Percentiles rank a stretch among this genome's conserved stretches.
These are phyloP conservation scores for Muntiacus reevesi DNA, from an alignment of 2,113 vertebrate species.

Conservation along the genomic window DNA sequence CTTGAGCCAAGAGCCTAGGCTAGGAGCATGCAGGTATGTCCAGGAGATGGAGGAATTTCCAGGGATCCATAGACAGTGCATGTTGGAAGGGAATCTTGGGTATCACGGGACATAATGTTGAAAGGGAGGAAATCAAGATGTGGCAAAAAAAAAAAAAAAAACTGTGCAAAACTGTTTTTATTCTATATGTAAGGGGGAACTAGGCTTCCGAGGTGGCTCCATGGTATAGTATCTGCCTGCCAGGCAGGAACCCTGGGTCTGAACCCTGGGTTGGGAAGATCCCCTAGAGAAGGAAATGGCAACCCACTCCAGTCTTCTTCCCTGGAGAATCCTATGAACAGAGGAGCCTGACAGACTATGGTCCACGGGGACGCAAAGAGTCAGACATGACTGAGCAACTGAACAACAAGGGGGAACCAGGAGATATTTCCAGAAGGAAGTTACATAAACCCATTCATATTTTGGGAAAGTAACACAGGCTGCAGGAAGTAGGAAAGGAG, in stretches of 20 bases:
- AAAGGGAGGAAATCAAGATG: background rate
- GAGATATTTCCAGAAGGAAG: background rate
- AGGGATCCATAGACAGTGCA: background rate
- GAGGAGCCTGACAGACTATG: background rate
- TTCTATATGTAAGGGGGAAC: background rate
- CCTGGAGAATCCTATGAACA: background rate
- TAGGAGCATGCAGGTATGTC: background rate
- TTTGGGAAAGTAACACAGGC: background rate
- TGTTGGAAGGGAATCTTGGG: background rate
- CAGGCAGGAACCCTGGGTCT: background rate
- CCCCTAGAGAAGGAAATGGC: background rate
- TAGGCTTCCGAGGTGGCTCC: background rate
- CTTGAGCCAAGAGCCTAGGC: background rate
- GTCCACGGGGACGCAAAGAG: background rate
- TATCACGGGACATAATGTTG: background rate
- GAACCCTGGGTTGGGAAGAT: background rate
- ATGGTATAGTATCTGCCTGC: background rate
- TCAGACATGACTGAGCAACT: background rate
- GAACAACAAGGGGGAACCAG: background rate
- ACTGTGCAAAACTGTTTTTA: background rate
- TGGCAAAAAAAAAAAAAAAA: background rate
- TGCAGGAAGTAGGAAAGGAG: background rate
- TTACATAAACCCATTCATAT: background rate
- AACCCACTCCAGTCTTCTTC: background rate
- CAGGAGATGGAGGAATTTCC: background rate